These are phyloP conservation scores for Oreochromis spilurus DNA, from an alignment of 2,113 vertebrate genomes.

Conservation along the genomic window DNA sequence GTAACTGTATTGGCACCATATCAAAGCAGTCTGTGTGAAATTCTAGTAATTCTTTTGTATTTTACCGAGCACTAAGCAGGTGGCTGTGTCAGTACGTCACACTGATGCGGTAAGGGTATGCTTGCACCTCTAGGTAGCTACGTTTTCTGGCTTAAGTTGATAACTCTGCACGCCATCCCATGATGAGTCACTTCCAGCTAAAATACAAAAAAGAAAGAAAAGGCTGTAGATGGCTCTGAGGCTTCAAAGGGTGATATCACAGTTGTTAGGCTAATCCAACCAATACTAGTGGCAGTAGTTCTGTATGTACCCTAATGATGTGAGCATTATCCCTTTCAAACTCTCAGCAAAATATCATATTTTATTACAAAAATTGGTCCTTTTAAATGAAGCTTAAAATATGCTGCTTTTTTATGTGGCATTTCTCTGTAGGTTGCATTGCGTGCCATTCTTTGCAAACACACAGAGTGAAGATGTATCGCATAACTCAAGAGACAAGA, in stretches of 20 bases:
- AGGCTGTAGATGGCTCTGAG: neutral
- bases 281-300: neutral
- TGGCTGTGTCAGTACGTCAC: neutral
- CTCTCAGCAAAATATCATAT: neutral
- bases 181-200: neutral
- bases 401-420: neutral
- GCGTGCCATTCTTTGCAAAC: slow-evolving; percentile 18
- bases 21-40: neutral
- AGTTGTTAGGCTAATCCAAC: neutral
- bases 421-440: neutral
- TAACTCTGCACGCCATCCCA: neutral
- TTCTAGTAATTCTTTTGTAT: neutral
- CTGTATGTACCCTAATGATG: neutral
- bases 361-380: neutral
- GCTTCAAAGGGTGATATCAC: neutral
- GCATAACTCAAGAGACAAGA: neutral
- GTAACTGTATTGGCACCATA: neutral
- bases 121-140: neutral
- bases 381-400: neutral
- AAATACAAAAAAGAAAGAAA: neutral
- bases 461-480: neutral
- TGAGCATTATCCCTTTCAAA: neutral
- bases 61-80: neutral
- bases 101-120: neutral
- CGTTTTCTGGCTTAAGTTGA: neutral